Conservation (phyloP, 2,888 invertebrate genomes). For the Cheilosia vernalis region DNA sequence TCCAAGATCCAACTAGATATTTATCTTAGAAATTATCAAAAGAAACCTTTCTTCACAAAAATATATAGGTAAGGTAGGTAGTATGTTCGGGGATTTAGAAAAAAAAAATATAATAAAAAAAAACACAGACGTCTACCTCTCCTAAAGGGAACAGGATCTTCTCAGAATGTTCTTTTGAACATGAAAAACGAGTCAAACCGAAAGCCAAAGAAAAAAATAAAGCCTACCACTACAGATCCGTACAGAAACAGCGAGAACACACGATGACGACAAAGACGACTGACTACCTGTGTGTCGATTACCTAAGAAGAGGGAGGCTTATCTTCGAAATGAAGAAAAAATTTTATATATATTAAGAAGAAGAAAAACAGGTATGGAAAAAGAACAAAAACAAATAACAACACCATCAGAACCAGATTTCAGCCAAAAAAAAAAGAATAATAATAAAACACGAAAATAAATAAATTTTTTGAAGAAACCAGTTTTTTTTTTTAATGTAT, state of each 20-base stretch:
- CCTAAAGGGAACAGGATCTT: conserved; percentile 59
- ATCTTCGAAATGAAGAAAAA: conserved; percentile 49
- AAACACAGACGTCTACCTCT: background rate
- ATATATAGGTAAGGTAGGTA: background rate
- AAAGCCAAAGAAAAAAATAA: conserved; percentile 12
- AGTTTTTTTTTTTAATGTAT: conserved; percentile 40
- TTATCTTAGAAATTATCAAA: conserved; percentile 66
- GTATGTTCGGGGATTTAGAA: conserved; percentile 38
- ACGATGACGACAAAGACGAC: conserved; percentile 24
- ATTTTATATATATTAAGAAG: conserved; percentile 7
- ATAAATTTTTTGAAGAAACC: conserved; percentile 39
- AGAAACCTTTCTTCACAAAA: conserved; percentile 37
- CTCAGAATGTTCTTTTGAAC: conserved; percentile 33
- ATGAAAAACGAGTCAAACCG: conserved; percentile 12
- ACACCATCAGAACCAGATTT: conserved; percentile 60
- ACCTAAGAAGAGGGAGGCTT: conserved; percentile 69
- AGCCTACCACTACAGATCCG: conserved; percentile 27
- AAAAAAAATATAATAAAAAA: too few relatives aligned
- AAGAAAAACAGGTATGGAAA: conserved; percentile 46
- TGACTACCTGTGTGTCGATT: conserved; percentile 63
- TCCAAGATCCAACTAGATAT: conserved; percentile 47
- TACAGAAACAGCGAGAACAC: background rate
- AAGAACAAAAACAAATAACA: conserved; percentile 60
- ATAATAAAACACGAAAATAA: conserved; percentile 18
- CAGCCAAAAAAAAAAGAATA: conserved; percentile 27